Evolutionary conservation across 2,797 vertebrate species (phyloP), one percentile per base, ranked within the genome.

Genomic region (Octomys mimax): DNA sequence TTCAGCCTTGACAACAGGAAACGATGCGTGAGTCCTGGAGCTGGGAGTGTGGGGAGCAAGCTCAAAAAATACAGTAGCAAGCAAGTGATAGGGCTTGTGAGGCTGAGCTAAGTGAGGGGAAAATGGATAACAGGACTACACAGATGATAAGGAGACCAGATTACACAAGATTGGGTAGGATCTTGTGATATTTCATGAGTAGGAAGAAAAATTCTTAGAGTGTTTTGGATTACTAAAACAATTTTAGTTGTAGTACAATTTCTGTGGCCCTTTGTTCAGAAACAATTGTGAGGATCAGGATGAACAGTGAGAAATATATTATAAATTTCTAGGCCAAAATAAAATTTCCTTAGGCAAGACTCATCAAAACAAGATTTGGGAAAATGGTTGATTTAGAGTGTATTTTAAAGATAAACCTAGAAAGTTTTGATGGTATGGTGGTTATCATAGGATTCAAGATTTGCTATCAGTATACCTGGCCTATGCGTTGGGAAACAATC

Each of bases 191-290:
- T 33, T 54, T 49, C 57, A 26, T 64, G 18, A 78, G 42, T 59
- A 49, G n/a, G 8, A 80, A 19, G 5, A 33, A 87, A 95, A 94
- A 14, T 36, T 52, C 14, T 10, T 5, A 11, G 14, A 52, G 22
- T 77, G 10, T 4, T 81, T 87, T 52, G 77, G 18, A 71, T 12
- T 6, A 81, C 6, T 91, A 22, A 94, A 95, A 71, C 70, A 21
- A 85, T 66, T 88, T 71, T n/a, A 92, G 14, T 79, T 79, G 89
- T 59, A 95, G 78, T 5, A 57, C 81, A 81, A 89, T 82, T 70
- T 26, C 10, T 42, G 81, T 64, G 19, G 21, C 6, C 1, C 9
- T 88, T 62, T 14, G 5, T 77, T 70, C n/a, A 22, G 11, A 81
- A 82, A 59, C 16, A 92, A 61, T 8, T 54, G 68, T 62, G 31